phyloP scores from a whole-genome alignment of 2,113 vertebrate genomes.

The Trogon melanurus region DNA sequence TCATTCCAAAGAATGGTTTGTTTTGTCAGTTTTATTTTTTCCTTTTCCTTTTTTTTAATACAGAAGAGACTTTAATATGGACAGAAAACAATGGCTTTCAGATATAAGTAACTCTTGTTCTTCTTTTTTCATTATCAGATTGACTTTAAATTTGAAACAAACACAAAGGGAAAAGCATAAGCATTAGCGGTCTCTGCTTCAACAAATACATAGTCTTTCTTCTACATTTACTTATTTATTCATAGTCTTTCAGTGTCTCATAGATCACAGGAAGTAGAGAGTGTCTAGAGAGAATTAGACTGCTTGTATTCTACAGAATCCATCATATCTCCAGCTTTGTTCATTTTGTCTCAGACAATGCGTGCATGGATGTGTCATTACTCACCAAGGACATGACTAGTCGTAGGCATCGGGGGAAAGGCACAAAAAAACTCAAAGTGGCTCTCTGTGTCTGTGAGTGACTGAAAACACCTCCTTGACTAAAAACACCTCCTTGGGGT shows the following conservation, averaged over 20 bases:
- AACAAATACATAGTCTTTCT: background rate
- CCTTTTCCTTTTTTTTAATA: background rate
- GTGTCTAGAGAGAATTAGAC: background rate
- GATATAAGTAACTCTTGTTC: background rate
- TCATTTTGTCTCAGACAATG: conserved; percentile 43
- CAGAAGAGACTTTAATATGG: background rate
- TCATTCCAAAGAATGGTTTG: background rate
- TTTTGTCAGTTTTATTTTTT: background rate
- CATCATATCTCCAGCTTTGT: conserved; percentile 30
- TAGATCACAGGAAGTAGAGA: background rate
- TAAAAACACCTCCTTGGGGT: background rate
- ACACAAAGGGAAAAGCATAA: background rate
- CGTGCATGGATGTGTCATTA: background rate
- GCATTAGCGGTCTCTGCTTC: background rate
- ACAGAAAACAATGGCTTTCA: background rate
- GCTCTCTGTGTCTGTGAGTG: background rate
- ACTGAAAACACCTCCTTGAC: background rate
- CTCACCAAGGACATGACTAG: conserved; percentile 30
- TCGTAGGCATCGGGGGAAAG: background rate
- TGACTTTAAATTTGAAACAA: conserved; percentile 15
- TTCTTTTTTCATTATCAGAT: background rate
- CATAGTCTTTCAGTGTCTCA: background rate
- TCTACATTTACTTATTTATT: conserved; percentile 40
- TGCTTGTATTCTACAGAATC: background rate
- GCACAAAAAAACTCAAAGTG: background rate